These are phyloP conservation scores for Silurus glanis DNA, from an alignment of 2,113 vertebrate genomes.

Conservation along the genomic window DNA sequence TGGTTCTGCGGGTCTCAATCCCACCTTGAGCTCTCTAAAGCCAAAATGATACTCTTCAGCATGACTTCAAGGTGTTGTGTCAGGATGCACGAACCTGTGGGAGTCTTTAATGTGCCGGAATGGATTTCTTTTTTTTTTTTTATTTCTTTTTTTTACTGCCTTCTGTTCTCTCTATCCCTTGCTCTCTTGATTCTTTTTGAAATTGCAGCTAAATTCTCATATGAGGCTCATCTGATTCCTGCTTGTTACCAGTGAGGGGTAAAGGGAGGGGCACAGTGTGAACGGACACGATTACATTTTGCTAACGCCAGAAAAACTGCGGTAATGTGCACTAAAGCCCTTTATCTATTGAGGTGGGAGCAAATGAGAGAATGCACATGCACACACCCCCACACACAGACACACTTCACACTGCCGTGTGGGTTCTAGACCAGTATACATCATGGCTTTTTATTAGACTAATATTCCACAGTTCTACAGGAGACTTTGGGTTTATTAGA, in stretches of 20 bases:
- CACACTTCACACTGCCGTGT: background rate
- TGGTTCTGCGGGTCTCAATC: background rate
- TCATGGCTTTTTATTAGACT: conserved; percentile 11
- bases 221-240: conserved; percentile 1
- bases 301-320: background rate
- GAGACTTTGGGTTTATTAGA: background rate
- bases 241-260: conserved; percentile 4
- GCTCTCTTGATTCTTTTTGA: background rate
- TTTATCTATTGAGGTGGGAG: background rate
- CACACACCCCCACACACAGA: background rate
- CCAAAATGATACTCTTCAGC: conserved; percentile 19
- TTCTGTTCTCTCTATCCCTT: background rate
- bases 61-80: conserved; percentile 15
- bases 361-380: background rate
- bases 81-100: conserved; percentile 14
- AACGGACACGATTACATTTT: conserved; percentile 1
- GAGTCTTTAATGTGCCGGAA: conserved; percentile 1
- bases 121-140: conserved; percentile 12
- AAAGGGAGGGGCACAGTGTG: background rate
- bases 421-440: background rate
- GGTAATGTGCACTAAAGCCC: background rate
- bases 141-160: background rate
- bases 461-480: background rate
- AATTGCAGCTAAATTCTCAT: conserved; percentile 20
- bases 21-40: conserved; percentile 16